Evolutionary conservation across 2,797 vertebrate genomes (phyloP), one percentile per base, ranked within the genome.

Genomic region (Bryconaethiops microstoma): DNA sequence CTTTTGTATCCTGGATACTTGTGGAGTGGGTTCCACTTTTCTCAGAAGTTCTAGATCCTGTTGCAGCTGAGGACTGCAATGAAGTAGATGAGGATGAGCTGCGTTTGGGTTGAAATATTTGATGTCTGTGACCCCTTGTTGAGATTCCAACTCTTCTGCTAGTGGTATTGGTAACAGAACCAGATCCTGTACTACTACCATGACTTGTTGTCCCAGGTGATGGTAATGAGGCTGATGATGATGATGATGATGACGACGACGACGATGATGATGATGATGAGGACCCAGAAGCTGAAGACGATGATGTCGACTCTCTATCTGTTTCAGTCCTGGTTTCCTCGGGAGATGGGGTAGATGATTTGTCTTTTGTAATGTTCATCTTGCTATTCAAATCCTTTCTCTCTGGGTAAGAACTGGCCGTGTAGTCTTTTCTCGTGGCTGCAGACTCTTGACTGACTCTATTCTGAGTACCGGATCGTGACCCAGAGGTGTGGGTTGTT

Each of bases 61-160:
- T 87, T 29, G 86, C 84, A 76, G 87, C 70, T 79, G 88, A 81
- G 3, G 88, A 88, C 45, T 5, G 90, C 29, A 86, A 85, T 13
- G 77, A 69, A 42, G 85, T 82, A 59, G 90, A 81, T 57, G 83
- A 87, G 2, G 88, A 1, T 1, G 89, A 86, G 82, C 87, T 85
- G 48, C 92, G 84, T 83, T 91, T 94, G 68, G 86, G 77, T 3
- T 75, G 83, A 69, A 89, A 91, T 70, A 87, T 91, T 19, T 78
- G 60, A 55, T 87, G 29, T 85, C 89, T 88, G 14, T 88, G 93
- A n/a, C 89, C 88, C 85, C 92, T 89, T 1, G 78, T 76, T 7
- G 83, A 83, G 86, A 85, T 54, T 45, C 89, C 91, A 13, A 90
- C 83, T 73, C 91, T 84, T 86, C 91, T 89, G 23, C 88, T 86